Percentiles rank a stretch among this genome's conserved stretches.
phyloP scores from a whole-genome alignment of 1,140 invertebrate species.

The Trichoplusia ni region DNA sequence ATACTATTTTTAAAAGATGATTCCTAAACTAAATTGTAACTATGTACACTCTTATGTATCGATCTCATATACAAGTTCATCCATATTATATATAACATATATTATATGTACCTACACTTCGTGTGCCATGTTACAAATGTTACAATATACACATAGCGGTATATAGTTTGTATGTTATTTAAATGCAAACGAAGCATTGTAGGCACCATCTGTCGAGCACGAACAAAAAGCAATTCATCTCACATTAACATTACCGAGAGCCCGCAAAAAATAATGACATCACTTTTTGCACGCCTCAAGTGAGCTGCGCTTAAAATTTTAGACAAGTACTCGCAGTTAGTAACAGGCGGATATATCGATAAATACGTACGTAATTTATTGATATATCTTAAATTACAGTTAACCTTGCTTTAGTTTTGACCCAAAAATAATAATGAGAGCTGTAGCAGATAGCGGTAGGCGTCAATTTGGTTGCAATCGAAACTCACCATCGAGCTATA shows the following conservation, averaged over 20 bases:
- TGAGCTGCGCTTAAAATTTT: slow-evolving; percentile 3
- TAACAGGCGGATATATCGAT: too few relatives aligned
- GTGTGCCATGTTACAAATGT: not conserved
- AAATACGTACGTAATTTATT: slow-evolving; percentile 44
- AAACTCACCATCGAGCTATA: slow-evolving; percentile 38
- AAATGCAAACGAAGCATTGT: slow-evolving; percentile 59
- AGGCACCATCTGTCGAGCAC: slow-evolving; percentile 55
- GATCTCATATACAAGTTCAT: too few relatives aligned
- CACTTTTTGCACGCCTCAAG: slow-evolving; percentile 53
- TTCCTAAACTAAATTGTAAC: too few relatives aligned
- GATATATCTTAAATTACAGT: slow-evolving; percentile 62
- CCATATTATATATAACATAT: too few relatives aligned
- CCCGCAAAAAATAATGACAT: slow-evolving; percentile 70
- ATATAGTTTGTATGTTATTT: slow-evolving; percentile 40
- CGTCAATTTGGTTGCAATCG: slow-evolving; percentile 40
- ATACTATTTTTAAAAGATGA: too few relatives aligned
- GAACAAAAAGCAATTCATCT: slow-evolving; percentile 69
- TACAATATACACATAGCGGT: slow-evolving; percentile 17
- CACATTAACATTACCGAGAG: slow-evolving; percentile 55
- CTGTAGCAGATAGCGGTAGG: slow-evolving; percentile 29
- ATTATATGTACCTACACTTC: not conserved
- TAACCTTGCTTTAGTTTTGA: slow-evolving; percentile 53
- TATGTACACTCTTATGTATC: too few relatives aligned
- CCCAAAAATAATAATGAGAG: slow-evolving; percentile 47
- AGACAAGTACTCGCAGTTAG: slow-evolving; percentile 13